These are phyloP conservation scores for Acronicta leporina DNA, from an alignment of 2,888 invertebrate species.

Conservation along the genomic window DNA sequence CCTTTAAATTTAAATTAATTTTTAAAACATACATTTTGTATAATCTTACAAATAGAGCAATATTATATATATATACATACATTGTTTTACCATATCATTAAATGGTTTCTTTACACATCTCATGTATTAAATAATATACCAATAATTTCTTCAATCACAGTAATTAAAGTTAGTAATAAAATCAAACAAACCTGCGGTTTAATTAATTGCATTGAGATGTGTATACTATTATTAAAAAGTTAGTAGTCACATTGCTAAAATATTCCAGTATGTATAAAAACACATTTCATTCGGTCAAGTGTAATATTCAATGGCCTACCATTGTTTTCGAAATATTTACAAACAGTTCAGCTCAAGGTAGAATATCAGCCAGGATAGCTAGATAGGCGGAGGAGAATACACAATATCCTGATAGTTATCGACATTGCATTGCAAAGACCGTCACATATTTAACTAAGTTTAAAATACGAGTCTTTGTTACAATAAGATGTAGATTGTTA, in stretches of 20 bases:
- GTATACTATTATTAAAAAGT: neutral
- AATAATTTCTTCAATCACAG: slow-evolving; percentile 3
- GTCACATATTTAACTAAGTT: slow-evolving; percentile 45
- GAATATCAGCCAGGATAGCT: slow-evolving; percentile 24
- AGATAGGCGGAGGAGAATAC: slow-evolving; percentile 38
- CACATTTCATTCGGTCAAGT: neutral
- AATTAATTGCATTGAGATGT: slow-evolving; percentile 1
- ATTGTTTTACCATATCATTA: slow-evolving; percentile 21
- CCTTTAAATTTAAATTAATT: slow-evolving; percentile 4
- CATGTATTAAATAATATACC: slow-evolving; percentile 12
- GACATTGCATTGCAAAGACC: slow-evolving; percentile 37
- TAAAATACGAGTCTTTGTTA: too few species aligned
- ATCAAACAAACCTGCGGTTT: slow-evolving; percentile 5
- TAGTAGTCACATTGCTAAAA: slow-evolving; percentile 15
- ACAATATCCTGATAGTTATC: slow-evolving; percentile 23
- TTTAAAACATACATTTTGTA: slow-evolving; percentile 25
- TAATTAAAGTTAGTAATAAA: slow-evolving; percentile 6
- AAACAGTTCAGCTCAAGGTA: slow-evolving; percentile 12
- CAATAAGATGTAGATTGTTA: slow-evolving; percentile 5
- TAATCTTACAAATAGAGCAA: slow-evolving; percentile 14
- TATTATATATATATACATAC: slow-evolving; percentile 28
- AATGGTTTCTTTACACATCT: slow-evolving; percentile 14
- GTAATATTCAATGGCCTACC: neutral
- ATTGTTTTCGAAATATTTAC: neutral
- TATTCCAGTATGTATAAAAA: slow-evolving; percentile 1